phyloP scores from a whole-genome alignment of 2,797 vertebrate genomes.

The Mus spretus region DNA sequence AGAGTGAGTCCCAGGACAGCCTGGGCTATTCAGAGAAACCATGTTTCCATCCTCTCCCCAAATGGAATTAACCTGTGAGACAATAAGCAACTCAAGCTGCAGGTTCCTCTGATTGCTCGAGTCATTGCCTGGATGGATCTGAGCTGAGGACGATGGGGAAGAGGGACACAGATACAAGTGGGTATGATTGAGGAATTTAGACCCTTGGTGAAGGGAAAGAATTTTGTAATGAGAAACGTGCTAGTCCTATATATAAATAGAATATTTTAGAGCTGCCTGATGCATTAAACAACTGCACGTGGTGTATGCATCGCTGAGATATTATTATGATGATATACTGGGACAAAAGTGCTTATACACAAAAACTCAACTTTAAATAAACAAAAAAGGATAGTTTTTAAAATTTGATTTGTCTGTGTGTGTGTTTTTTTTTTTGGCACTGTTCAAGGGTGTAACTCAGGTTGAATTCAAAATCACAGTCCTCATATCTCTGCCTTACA shows the following conservation, averaged over 20 bases:
- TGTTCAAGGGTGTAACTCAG: not conserved
- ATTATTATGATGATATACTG: not conserved
- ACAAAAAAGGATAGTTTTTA: not conserved
- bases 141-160: not conserved
- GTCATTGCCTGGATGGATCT: not conserved
- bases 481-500: not conserved
- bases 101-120: not conserved
- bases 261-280: not conserved
- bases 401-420: not conserved
- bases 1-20: not conserved
- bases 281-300: not conserved
- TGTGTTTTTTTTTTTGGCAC: not conserved
- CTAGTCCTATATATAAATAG: slow-evolving; percentile 20
- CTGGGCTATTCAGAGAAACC: not conserved
- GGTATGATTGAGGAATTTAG: not conserved
- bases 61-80: not conserved
- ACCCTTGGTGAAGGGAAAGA: not conserved
- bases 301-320: not conserved
- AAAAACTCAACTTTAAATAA: slow-evolving; percentile 1
- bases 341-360: not conserved
- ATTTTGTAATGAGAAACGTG: slow-evolving; percentile 39
- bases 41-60: not conserved
- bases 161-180: not conserved
- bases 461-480: not conserved
- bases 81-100: slow-evolving; percentile 2